phyloP scores from a whole-genome alignment of 2,888 invertebrate species.

The Erebia aethiops region DNA sequence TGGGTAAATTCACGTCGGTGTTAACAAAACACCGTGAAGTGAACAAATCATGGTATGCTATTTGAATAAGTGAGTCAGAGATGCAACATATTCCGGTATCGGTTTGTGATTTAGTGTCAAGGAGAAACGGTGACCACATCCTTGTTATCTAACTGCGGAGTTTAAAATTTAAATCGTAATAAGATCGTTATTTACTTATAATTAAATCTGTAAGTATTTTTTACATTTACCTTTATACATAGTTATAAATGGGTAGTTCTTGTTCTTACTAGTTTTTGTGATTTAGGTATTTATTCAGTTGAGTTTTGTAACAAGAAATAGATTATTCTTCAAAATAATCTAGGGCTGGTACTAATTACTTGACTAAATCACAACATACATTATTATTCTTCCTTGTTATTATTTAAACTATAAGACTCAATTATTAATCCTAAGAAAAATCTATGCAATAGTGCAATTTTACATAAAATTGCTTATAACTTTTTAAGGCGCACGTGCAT shows the following conservation, averaged over 20 bases:
- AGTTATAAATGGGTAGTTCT: neutral
- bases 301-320: no score
- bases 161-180: constrained; percentile 10
- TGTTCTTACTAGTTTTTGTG: no score
- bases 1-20: constrained; percentile 27
- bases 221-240: neutral
- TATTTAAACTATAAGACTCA: no score
- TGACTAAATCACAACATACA: no score
- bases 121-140: constrained; percentile 51
- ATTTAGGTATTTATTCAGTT: no score
- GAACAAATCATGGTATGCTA: constrained; percentile 43
- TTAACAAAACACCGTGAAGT: constrained; percentile 39
- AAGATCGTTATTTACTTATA: neutral
- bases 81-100: constrained; percentile 50
- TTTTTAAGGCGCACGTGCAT: no score
- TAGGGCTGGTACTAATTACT: no score
- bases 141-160: constrained; percentile 31
- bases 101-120: constrained; percentile 64
- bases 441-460: no score
- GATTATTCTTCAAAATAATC: no score
- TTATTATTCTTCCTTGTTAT: no score
- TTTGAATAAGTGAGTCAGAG: constrained; percentile 58
- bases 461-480: no score
- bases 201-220: constrained; percentile 13
- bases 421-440: no score